Percentiles rank a stretch among this genome's conserved stretches.
phyloP scores from a whole-genome alignment of 2,888 invertebrate species.

The Ormyrus thymus region DNA sequence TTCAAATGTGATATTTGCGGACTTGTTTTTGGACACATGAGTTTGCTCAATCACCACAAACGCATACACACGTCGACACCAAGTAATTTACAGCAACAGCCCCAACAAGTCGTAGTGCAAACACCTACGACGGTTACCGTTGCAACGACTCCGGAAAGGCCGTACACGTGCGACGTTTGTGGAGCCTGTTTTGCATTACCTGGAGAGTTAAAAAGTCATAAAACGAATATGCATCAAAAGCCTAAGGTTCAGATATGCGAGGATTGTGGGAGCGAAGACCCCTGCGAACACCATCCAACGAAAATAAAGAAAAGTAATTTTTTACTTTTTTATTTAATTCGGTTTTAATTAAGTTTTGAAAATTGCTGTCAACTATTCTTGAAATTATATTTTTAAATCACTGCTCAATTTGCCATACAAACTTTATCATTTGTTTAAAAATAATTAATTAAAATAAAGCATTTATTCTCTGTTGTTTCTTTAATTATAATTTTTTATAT shows the following conservation, averaged over 20 bases:
- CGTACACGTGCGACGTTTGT: slow-evolving; percentile 76
- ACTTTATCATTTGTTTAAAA: neutral
- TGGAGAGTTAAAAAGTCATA: slow-evolving; percentile 76
- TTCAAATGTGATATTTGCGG: slow-evolving; percentile 93
- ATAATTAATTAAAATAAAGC: neutral
- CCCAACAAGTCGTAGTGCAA: slow-evolving; percentile 74
- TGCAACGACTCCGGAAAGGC: slow-evolving; percentile 72
- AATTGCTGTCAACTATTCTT: slow-evolving; percentile 1
- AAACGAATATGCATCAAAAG: slow-evolving; percentile 75
- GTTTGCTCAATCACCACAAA: slow-evolving; percentile 90
- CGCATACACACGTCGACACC: slow-evolving; percentile 82
- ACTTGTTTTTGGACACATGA: slow-evolving; percentile 88
- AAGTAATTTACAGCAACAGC: slow-evolving; percentile 70
- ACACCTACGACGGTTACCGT: slow-evolving; percentile 74
- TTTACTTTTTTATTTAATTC: neutral
- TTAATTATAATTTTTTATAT: too few relatives aligned
- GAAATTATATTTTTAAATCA: neutral
- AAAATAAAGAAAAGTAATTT: slow-evolving; percentile 73
- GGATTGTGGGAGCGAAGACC: slow-evolving; percentile 73
- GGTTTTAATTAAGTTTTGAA: neutral
- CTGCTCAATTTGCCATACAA: neutral
- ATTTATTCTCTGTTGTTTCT: neutral
- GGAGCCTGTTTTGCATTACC: slow-evolving; percentile 75
- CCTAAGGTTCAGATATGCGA: slow-evolving; percentile 73
- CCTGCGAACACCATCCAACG: slow-evolving; percentile 73